These are phyloP conservation scores for Ennomos erosarius DNA, from an alignment of 2,888 invertebrate species.

Conservation along the genomic window DNA sequence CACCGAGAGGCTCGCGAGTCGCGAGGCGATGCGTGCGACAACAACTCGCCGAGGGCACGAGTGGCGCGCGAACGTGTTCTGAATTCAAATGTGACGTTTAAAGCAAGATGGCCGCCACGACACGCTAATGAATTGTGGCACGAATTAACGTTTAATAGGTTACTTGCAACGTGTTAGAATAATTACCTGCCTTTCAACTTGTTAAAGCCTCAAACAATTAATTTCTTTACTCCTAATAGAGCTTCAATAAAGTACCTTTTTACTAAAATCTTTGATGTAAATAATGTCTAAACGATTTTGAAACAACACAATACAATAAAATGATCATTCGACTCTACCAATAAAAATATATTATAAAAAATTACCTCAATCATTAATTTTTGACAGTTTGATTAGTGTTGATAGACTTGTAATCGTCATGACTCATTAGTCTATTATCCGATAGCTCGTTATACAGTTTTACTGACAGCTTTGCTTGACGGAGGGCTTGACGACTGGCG, in stretches of 20 bases:
- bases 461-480: constrained; percentile 34
- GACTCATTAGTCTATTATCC: constrained; percentile 47
- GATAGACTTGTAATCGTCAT: constrained; percentile 41
- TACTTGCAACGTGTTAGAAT: constrained; percentile 29
- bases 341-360: constrained; percentile 3
- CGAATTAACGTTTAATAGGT: constrained; percentile 54
- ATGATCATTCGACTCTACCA: too few relatives aligned
- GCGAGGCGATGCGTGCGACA: constrained; percentile 40
- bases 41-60: constrained; percentile 38
- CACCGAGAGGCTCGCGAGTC: constrained; percentile 20
- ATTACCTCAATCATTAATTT: constrained; percentile 18
- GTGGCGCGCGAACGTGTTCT: constrained; percentile 61
- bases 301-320: too few relatives aligned
- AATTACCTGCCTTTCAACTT: constrained; percentile 4
- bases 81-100: constrained; percentile 68
- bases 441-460: constrained; percentile 25
- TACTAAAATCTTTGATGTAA: too few relatives aligned
- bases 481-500: constrained; percentile 46
- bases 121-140: constrained; percentile 61
- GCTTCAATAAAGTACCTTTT: too few relatives aligned
- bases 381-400: constrained; percentile 27
- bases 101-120: constrained; percentile 55
- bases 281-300: too few relatives aligned
- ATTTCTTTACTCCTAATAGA: too few relatives aligned
- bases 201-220: too few relatives aligned